Base-by-base conservation (phyloP, 2,113 vertebrate genomes). In the Machaerirhynchus nigripectus region DNA sequence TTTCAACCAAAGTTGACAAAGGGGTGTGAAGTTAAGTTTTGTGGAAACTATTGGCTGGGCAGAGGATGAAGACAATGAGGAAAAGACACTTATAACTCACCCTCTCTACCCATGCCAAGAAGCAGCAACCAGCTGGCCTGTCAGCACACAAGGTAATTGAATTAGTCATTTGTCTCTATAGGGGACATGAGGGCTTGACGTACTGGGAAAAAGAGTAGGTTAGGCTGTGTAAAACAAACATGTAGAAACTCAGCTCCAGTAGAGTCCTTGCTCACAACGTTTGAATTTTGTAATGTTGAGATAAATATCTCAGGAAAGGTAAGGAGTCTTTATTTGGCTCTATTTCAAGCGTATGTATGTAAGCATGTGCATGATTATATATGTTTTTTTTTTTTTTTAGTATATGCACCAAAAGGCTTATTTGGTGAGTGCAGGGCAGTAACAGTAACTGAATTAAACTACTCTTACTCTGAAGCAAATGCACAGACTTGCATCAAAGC, bases 111-210 rank as follows among this genome's bases (percentile, higher is more conserved):
- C 44, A n/a, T 95, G 86, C 83, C 47, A 74, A 84, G 80, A 90
- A 86, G 71, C 52, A 95, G 73, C 71, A 93, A 96, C 82, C 92
- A 94, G 89, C 80, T 95, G 93, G 86, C 50, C 84, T 96, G 89
- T 90, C 76, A 95, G 83, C 83, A 78, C 35, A 31, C 56, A 92
- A 74, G 76, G 91, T 93, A 95, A 93, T 90, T 84, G 64, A 95
- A 75, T 96, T 95, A 95, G 88, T 92, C 50, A 90, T 92, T 90
- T 89, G 76, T 90, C 83, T 95, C 71, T 83, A 31, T 7, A 89
- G 92, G 92, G 89, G 77, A 93, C 74, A 26, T 1, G 4, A 86
- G 76, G 47, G 35, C 56, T 92, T 73, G 71, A 88, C 18, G 7
- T 83, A 81, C 61, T 90, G 70, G 73, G 79, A 67, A 70, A 61